Percentiles rank a stretch among this genome's conserved stretches.
Evolutionary conservation across 2,113 vertebrate species (phyloP).

Genomic region (Anoura caudifer): DNA sequence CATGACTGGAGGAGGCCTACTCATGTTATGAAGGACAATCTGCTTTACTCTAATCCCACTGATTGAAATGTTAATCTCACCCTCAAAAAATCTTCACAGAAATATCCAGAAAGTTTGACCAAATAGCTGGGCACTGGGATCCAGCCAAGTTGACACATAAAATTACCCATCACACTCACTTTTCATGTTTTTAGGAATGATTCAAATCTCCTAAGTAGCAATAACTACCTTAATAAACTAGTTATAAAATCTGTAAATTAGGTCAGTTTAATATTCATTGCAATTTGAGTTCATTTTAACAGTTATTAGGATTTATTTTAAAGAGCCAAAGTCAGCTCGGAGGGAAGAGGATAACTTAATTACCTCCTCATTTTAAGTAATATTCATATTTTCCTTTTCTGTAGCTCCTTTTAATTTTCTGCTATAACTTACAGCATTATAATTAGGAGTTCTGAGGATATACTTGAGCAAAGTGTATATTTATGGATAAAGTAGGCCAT

Average conservation of each 20-base stretch:
- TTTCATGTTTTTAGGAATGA: not conserved
- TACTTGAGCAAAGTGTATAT: constrained; percentile 16
- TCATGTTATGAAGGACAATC: not conserved
- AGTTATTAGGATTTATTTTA: constrained; percentile 64
- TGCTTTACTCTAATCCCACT: not conserved
- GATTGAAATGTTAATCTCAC: not conserved
- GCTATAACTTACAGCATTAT: constrained; percentile 66
- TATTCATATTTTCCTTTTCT: constrained; percentile 64
- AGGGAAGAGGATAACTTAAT: constrained; percentile 62
- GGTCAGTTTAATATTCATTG: constrained; percentile 57
- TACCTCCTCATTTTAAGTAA: constrained; percentile 64
- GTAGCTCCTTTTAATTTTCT: constrained; percentile 62
- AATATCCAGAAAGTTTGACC: not conserved
- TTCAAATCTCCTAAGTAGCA: not conserved
- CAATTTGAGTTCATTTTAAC: constrained; percentile 47
- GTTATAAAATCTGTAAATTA: constrained; percentile 48
- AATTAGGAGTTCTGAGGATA: constrained; percentile 58
- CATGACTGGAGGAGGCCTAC: not conserved
- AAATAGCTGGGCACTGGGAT: not conserved
- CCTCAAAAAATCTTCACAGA: not conserved
- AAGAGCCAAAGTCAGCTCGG: constrained; percentile 15
- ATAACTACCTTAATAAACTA: constrained; percentile 21
- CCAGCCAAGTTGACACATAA: not conserved
- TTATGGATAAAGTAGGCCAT: constrained; percentile 55
- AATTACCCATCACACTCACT: not conserved